A percentile compares a stretch with the other conserved stretches of the same genome.
Conservation (phyloP, 1,140 invertebrate genomes). For the Eriocheir sinensis region DNA sequence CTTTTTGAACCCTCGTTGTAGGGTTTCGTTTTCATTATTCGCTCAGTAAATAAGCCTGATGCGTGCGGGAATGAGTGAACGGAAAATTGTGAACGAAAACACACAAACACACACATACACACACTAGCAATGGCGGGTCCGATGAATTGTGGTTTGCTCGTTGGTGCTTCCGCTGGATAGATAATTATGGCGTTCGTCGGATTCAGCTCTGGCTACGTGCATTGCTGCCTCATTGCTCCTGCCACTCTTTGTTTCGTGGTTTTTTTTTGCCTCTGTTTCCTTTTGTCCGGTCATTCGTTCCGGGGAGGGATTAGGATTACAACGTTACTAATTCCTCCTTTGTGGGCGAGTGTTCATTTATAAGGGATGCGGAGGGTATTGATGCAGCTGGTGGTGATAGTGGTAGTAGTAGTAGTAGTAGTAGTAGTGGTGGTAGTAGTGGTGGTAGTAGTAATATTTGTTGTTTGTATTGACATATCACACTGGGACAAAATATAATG, state of each 20-base stretch:
- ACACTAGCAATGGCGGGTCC: background rate
- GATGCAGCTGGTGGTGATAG: background rate
- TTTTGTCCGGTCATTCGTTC: background rate
- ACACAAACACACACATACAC: background rate
- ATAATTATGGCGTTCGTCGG: background rate
- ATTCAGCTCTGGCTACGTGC: background rate
- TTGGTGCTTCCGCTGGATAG: too few relatives aligned
- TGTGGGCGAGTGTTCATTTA: background rate
- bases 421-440: background rate
- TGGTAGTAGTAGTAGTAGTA: background rate
- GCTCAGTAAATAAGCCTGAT: too few relatives aligned
- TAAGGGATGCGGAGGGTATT: background rate
- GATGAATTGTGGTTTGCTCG: too few relatives aligned
- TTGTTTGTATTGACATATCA: too few relatives aligned
- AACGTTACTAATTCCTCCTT: constrained; percentile 1
- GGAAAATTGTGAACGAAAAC: too few relatives aligned
- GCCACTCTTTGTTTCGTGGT: too few relatives aligned
- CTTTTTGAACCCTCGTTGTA: too few relatives aligned
- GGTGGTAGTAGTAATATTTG: background rate
- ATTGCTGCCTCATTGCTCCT: background rate
- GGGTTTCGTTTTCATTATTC: too few relatives aligned
- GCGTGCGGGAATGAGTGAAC: too few relatives aligned
- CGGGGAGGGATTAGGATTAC: background rate
- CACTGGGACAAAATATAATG: too few relatives aligned
- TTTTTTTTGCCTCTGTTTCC: background rate